These are phyloP conservation scores for Philereme transversata DNA, from an alignment of 2,888 invertebrate genomes.

Conservation along the genomic window DNA sequence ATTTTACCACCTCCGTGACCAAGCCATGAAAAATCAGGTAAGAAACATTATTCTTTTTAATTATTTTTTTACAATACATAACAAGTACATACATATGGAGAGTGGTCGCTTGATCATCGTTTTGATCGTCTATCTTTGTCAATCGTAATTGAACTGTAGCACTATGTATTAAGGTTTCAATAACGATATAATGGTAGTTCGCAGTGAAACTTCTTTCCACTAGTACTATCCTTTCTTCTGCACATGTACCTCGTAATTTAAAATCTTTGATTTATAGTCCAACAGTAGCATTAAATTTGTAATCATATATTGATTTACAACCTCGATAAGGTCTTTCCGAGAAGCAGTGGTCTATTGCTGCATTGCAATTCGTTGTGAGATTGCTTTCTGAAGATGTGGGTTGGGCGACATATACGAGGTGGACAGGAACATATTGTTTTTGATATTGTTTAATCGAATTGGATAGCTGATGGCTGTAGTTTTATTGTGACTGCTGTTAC, in stretches of 20 bases:
- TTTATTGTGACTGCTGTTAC: conserved; percentile 35
- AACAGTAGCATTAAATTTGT: conserved; percentile 84
- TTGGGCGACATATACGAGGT: conserved; percentile 13
- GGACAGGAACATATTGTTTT: conserved; percentile 39
- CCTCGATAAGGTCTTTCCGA: conserved; percentile 77
- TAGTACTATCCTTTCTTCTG: conserved; percentile 12
- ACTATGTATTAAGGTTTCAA: no score
- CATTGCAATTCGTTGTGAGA: conserved; percentile 55
- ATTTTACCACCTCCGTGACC: no score
- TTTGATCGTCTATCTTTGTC: no score
- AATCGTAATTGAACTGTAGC: no score
- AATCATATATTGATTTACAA: conserved; percentile 84
- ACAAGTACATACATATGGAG: no score
- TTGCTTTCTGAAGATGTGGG: conserved; percentile 62
- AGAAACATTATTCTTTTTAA: no score
- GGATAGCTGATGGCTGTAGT: conserved; percentile 30
- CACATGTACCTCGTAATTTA: conserved; percentile 79
- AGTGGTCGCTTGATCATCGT: no score
- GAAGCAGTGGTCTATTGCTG: conserved; percentile 68
- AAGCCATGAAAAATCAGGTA: no score
- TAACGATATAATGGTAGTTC: no score
- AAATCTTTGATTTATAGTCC: conserved; percentile 81
- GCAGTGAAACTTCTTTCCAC: conserved; percentile 29
- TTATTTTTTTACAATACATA: no score
- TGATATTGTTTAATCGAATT: conserved; percentile 49